Base-by-base conservation (phyloP, 2,113 vertebrate species). In the Phyllopteryx taeniolatus region DNA sequence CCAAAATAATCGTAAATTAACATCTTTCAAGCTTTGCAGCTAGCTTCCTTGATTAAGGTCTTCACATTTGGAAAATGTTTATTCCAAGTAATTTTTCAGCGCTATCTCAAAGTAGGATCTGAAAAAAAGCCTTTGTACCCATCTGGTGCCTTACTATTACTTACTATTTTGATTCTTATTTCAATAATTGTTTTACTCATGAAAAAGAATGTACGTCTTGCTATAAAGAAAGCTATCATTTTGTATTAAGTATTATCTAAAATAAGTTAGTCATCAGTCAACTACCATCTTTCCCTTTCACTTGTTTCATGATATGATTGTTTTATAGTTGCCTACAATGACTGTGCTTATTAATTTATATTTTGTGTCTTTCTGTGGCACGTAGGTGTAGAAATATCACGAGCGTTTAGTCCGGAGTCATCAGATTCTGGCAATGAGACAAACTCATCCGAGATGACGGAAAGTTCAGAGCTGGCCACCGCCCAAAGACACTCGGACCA, bases 401-500 rank as follows among this genome's bases (percentile, higher is more conserved):
- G 97, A 92, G 95, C 96, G 75, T 99, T 98, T 94, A 99, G 98
- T 83, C 98, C 97, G 1, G 98, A 99, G 88, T 98, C 96, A 35
- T 99, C 98, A 73, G 98, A 99, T 95, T 99, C 98, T 81, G 97
- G 97, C 88, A 99, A 99, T 88, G 98, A 99, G 89, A 98, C 98
- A 80, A 99, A 99, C 90, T 99, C 98, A 74, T 99, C 98, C 46
- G 98, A 99, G 94, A 98, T 98, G 96, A 99, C 97, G 53, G 98
- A 99, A 92, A 98, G 92, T 88, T 99, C 97, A 53, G 98, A 99
- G 92, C 87, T 97, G 91, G 94, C 95, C 2, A 85, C 94, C 0
- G 96, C 96, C 74, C 98, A 98, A 89, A 96, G 96, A 87, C 95
- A 95, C 86, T 94, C 94, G 0, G 98, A 98, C 83, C 95, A 90